Conservation (phyloP, 2,797 vertebrate species). For the Lycodopsis pacificus region DNA sequence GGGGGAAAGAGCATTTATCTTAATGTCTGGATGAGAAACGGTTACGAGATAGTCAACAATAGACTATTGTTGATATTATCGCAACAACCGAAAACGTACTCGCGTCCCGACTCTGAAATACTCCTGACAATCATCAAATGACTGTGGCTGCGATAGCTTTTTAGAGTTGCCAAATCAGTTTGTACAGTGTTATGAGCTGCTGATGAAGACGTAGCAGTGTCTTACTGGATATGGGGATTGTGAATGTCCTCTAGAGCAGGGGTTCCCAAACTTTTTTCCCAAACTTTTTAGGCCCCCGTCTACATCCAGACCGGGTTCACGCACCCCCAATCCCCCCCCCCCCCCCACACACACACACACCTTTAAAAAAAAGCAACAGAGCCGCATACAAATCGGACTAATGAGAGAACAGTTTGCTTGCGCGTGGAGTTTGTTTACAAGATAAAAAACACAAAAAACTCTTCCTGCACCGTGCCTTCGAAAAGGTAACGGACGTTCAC, state of each 20-base stretch:
- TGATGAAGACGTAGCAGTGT: background rate
- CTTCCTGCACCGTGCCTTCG: no score
- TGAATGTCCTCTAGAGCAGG: background rate
- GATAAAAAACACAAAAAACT: no score
- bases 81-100: background rate
- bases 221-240: fast-evolving
- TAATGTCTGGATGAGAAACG: background rate
- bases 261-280: no score
- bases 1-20: background rate
- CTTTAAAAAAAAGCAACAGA: no score
- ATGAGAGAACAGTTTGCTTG: no score
- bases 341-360: no score
- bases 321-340: no score
- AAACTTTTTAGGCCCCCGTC: no score
- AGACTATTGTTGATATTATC: constrained; percentile 13
- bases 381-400: no score
- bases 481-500: no score
- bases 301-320: no score
- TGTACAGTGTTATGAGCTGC: background rate
- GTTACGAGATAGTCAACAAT: background rate
- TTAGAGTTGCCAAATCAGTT: background rate
- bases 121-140: background rate
- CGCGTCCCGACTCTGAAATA: background rate
- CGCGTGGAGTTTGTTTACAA: no score
- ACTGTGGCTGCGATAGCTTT: background rate